Percentiles rank a stretch among this genome's conserved stretches.
Conservation (phyloP, 1,140 invertebrate genomes). For the Metaphire vulgaris region DNA sequence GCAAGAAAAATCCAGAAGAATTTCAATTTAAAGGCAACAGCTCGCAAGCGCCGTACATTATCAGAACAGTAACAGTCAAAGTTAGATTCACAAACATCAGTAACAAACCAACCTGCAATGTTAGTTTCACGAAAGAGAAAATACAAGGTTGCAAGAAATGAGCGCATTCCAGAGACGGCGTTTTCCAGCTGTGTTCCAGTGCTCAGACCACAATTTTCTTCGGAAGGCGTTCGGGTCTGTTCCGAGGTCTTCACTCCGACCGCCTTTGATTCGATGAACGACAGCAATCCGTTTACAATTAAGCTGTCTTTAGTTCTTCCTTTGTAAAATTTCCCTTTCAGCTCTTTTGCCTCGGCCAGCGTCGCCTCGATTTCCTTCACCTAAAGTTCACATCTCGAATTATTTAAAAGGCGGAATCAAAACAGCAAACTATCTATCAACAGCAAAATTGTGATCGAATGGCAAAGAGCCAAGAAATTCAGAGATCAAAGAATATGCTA, state of each 20-base stretch:
- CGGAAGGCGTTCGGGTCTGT: neutral
- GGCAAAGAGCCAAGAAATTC: too few relatives aligned
- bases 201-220: neutral
- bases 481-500: too few relatives aligned
- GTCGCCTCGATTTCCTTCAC: neutral
- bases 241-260: too few relatives aligned
- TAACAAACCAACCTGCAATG: neutral
- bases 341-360: neutral
- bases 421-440: too few relatives aligned
- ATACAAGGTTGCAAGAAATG: neutral
- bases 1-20: too few relatives aligned
- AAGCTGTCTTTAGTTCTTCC: neutral
- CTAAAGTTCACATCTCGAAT: too few relatives aligned
- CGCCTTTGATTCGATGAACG: neutral
- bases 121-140: neutral
- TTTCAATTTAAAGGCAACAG: too few relatives aligned
- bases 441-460: too few relatives aligned
- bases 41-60: too few relatives aligned
- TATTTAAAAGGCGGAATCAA: too few relatives aligned
- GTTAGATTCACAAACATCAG: neutral
- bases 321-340: neutral
- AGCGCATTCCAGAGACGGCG: neutral
- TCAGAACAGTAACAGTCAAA: too few relatives aligned
- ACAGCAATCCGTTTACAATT: neutral
- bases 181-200: neutral